Evolutionary conservation across 2,797 vertebrate genomes (phyloP).

Genomic region (Babyrousa celebensis): DNA sequence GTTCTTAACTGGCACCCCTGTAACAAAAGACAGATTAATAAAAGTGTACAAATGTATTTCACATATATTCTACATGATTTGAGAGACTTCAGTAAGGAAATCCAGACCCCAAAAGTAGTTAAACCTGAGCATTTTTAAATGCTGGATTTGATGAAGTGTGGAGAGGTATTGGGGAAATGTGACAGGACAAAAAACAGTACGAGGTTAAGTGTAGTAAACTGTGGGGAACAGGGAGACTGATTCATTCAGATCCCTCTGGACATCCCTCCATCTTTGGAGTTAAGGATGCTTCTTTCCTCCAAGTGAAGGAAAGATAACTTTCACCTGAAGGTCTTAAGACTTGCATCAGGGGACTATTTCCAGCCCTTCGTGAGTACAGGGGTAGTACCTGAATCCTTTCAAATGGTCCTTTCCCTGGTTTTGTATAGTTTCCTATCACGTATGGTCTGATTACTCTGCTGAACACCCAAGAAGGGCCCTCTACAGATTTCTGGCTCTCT

Average conservation of each 20-base stretch:
- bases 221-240: not conserved
- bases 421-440: not conserved
- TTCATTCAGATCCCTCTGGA: not conserved
- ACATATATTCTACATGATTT: not conserved
- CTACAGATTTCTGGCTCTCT: not conserved
- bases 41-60: not conserved
- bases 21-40: slow-evolving; percentile 31
- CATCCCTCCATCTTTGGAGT: not conserved
- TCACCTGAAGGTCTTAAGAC: not conserved
- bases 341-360: not conserved
- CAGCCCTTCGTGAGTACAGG: not conserved
- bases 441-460: not conserved
- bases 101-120: not conserved
- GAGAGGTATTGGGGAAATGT: not conserved
- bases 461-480: not conserved
- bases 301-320: not conserved
- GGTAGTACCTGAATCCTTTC: slow-evolving; percentile 19
- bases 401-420: not conserved
- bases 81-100: not conserved
- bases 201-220: not conserved
- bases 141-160: not conserved
- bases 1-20: not conserved
- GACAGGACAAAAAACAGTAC: not conserved
- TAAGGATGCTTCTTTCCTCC: not conserved
- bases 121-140: not conserved